phyloP scores from a whole-genome alignment of 2,797 vertebrate genomes.

The Pseudochromis fuscus region DNA sequence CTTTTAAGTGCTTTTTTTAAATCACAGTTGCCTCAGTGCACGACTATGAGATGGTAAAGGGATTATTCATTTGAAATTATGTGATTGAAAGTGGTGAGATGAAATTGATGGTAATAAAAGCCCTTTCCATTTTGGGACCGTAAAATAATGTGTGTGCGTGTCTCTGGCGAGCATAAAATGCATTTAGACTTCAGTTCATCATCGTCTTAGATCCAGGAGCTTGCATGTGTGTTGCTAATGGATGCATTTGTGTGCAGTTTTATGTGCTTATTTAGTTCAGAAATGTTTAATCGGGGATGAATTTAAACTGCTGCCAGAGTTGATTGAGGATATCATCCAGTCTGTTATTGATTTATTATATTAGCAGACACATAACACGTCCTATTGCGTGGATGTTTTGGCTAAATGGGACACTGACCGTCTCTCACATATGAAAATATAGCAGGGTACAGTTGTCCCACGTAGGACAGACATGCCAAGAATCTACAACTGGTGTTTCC shows the following conservation, averaged over 20 bases:
- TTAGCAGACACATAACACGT: slow-evolving; percentile 28
- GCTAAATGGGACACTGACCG: slow-evolving; percentile 11
- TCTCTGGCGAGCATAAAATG: slow-evolving; percentile 3
- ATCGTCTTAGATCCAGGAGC: slow-evolving; percentile 2
- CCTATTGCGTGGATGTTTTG: slow-evolving; percentile 10
- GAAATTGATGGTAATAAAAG: slow-evolving; percentile 33
- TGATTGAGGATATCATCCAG: slow-evolving; percentile 29
- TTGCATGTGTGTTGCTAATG: slow-evolving; percentile 21
- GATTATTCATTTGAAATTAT: slow-evolving; percentile 35
- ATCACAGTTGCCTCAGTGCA: slow-evolving; percentile 13
- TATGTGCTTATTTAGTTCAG: slow-evolving; percentile 19
- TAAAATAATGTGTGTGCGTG: slow-evolving; percentile 13
- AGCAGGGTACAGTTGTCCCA: slow-evolving; percentile 28
- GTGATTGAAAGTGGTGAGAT: slow-evolving; percentile 16
- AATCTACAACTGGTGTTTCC: slow-evolving; percentile 11
- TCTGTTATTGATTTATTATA: slow-evolving; percentile 27
- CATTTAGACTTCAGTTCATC: slow-evolving; percentile 19
- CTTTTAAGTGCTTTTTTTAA: slow-evolving; percentile 18
- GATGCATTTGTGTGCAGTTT: slow-evolving; percentile 19
- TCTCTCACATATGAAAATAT: slow-evolving; percentile 27
- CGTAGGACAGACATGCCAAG: slow-evolving; percentile 14
- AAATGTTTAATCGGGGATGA: slow-evolving; percentile 39
- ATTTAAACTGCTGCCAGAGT: slow-evolving; percentile 27
- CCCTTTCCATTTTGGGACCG: slow-evolving; percentile 19
- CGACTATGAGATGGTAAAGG: slow-evolving; percentile 6